Percentiles rank a stretch among this genome's conserved stretches.
phyloP scores from a whole-genome alignment of 2,797 vertebrate genomes.

The Cuculus canorus region DNA sequence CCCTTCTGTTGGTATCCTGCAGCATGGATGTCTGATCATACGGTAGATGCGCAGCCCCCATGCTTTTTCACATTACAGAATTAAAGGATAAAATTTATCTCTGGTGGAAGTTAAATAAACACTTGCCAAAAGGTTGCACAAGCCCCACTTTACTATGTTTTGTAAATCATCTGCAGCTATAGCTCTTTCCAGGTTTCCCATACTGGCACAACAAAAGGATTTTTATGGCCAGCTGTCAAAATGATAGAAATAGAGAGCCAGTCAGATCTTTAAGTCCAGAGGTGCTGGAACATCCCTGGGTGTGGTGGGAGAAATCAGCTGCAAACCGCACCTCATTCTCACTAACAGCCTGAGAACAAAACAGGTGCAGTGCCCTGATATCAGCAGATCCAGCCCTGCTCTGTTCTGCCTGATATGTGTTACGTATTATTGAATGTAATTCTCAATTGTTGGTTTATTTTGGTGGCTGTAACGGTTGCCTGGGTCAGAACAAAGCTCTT shows the following conservation, averaged over 20 bases:
- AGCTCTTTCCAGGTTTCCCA: background rate
- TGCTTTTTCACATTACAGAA: background rate
- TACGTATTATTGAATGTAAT: background rate
- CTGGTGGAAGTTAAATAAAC: background rate
- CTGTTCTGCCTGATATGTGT: background rate
- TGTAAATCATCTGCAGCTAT: background rate
- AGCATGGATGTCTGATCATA: background rate
- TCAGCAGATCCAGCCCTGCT: background rate
- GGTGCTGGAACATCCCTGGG: background rate
- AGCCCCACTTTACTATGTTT: background rate
- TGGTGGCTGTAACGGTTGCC: background rate
- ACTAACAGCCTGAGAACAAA: background rate
- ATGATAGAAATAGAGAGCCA: background rate
- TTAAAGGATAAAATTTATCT: background rate
- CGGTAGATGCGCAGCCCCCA: background rate
- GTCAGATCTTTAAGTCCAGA: background rate
- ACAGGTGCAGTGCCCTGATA: conserved; percentile 27
- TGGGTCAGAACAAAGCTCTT: background rate
- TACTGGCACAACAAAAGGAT: background rate
- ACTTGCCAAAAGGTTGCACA: background rate
- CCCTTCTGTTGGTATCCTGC: background rate
- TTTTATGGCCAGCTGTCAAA: background rate
- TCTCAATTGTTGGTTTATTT: conserved; percentile 11
- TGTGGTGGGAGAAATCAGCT: background rate
- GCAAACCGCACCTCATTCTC: background rate